Conservation (phyloP, 2,113 vertebrate genomes). For the Tachuris rubrigastra region DNA sequence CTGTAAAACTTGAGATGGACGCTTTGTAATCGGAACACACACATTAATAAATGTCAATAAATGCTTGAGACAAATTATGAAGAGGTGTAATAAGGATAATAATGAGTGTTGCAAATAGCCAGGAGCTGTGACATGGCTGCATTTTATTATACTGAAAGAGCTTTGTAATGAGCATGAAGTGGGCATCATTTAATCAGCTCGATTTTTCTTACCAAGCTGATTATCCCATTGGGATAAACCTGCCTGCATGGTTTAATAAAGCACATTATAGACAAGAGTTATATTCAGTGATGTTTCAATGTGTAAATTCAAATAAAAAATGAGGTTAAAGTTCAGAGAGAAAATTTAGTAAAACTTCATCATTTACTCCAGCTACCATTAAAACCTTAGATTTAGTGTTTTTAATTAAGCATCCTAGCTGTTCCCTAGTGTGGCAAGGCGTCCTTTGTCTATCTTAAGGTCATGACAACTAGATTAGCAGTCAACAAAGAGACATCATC, state of each 20-base stretch:
- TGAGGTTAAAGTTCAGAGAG: slow-evolving; percentile 15
- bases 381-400: slow-evolving; percentile 63
- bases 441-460: background rate
- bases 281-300: slow-evolving; percentile 25
- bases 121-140: background rate
- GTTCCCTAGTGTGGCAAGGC: background rate
- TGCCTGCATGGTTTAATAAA: slow-evolving; percentile 39
- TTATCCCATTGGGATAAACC: slow-evolving; percentile 21
- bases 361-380: slow-evolving; percentile 45
- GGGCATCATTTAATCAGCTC: slow-evolving; percentile 23
- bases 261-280: slow-evolving; percentile 44
- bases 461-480: slow-evolving; percentile 35
- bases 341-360: slow-evolving; percentile 42
- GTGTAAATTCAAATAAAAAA: slow-evolving; percentile 61
- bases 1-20: background rate
- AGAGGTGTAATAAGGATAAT: background rate
- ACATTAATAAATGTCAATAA: background rate
- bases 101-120: slow-evolving; percentile 11
- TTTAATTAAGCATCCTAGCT: slow-evolving; percentile 70
- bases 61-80: slow-evolving; percentile 5
- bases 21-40: background rate
- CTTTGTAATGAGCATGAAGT: slow-evolving; percentile 42
- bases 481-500: background rate
- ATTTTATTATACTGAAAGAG: slow-evolving; percentile 3
- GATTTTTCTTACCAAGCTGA: slow-evolving; percentile 31